Conservation (phyloP, 2,888 invertebrate genomes). For the Ariolimax columbianus region DNA sequence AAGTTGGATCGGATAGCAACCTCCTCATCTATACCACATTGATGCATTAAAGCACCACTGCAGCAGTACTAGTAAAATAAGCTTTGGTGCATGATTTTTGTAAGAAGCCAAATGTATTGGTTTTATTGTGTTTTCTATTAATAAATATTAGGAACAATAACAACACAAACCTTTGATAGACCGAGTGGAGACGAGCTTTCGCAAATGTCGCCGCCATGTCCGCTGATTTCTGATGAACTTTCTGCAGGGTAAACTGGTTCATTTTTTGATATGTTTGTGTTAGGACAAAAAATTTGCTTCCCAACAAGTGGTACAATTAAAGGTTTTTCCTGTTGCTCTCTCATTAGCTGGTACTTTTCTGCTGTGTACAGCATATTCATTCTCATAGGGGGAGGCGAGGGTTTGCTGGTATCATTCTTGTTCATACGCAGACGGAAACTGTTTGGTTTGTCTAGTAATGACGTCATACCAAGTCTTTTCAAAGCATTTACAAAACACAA, state of each 20-base stretch:
- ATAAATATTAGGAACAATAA: neutral
- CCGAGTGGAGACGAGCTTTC: neutral
- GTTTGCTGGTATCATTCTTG: slow-evolving; percentile 36
- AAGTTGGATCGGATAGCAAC: no score
- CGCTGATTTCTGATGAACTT: neutral
- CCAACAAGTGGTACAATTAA: slow-evolving; percentile 65
- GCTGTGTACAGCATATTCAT: slow-evolving; percentile 62
- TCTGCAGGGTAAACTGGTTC: neutral
- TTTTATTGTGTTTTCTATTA: neutral
- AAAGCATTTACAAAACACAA: slow-evolving; percentile 61
- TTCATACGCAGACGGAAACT: slow-evolving; percentile 41
- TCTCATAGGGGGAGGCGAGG: slow-evolving; percentile 3
- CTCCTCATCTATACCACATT: no score
- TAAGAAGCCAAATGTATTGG: no score
- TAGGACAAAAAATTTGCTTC: slow-evolving; percentile 62
- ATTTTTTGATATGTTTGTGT: neutral
- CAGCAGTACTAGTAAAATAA: no score
- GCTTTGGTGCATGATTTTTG: no score
- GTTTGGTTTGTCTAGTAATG: slow-evolving; percentile 52
- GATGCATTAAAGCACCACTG: no score
- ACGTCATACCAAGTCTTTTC: slow-evolving; percentile 64
- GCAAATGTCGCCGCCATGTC: neutral
- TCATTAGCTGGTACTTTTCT: slow-evolving; percentile 64
- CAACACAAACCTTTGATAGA: neutral
- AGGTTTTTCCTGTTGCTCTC: slow-evolving; percentile 59